Evolutionary conservation across 2,797 vertebrate genomes (phyloP).

Genomic region (Pagetopsis macropterus): DNA sequence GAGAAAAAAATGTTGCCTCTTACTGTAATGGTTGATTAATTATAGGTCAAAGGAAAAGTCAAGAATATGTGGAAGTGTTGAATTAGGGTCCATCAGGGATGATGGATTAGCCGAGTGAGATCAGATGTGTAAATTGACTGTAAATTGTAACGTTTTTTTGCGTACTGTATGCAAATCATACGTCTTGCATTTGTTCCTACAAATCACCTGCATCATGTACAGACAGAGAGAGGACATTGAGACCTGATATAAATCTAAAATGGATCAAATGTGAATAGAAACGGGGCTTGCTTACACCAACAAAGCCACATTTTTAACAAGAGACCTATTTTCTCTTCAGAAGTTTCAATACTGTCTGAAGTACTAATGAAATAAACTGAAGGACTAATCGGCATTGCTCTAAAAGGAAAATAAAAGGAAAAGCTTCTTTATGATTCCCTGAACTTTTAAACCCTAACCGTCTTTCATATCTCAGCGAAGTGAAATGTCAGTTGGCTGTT

Average conservation of each 20-base stretch:
- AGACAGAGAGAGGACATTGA: background rate
- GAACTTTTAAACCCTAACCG: slow-evolving; percentile 48
- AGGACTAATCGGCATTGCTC: slow-evolving; percentile 50
- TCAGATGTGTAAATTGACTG: slow-evolving; percentile 1
- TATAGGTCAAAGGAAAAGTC: slow-evolving; percentile 62
- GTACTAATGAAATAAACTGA: slow-evolving; percentile 45
- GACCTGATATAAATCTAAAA: background rate
- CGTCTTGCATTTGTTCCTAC: background rate
- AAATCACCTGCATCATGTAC: no score
- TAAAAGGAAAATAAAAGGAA: slow-evolving; percentile 16
- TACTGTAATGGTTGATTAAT: slow-evolving; percentile 62
- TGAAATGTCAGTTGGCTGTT: slow-evolving; percentile 48
- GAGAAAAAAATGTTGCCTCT: slow-evolving; percentile 5
- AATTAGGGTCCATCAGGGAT: slow-evolving; percentile 32
- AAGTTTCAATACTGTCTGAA: slow-evolving; percentile 23
- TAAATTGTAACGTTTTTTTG: background rate
- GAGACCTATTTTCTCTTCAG: slow-evolving; percentile 8
- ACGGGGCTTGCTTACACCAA: no score
- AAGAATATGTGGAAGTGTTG: slow-evolving; percentile 51
- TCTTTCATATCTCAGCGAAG: slow-evolving; percentile 29
- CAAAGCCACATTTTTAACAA: background rate
- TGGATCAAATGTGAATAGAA: no score
- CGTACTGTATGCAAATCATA: background rate
- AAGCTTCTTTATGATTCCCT: slow-evolving; percentile 43
- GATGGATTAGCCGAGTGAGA: background rate